Base-by-base conservation (phyloP, 53 echinoderm and acorn worm species). In the Mesocentrotus franciscanus region DNA sequence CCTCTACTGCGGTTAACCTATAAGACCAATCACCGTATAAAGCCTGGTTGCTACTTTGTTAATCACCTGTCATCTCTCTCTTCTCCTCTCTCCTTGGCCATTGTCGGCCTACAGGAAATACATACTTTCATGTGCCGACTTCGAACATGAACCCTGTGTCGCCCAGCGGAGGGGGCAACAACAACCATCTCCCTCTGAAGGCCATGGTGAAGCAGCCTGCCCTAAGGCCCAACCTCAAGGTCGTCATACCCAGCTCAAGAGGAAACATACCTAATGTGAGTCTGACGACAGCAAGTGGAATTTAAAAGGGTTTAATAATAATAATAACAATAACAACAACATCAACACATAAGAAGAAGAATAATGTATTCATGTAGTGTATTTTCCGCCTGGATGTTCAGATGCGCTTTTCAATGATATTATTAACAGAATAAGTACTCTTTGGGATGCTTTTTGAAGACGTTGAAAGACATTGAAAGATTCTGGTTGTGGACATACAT, bases 111-210 rank as follows among this genome's bases (percentile, higher is more conserved):
- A 83, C 98, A 98, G 98, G 98, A 93, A 97, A 97, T 94, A 97
- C 81, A 17, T 98, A 97, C 95, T 95, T 97, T 61, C 95, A 96
- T 90, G 96, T 96, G 87, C 97, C 96, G 18, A 94, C 94, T 92
- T 96, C 96, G 20, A 90, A 91, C 94, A 96, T 95, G 96, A 96
- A 95, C 95, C 98, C 96, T 0, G 92, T 97, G 30, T 97, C 97
- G 58, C 96, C 96, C 22, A 96, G 93, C 75, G 92, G 95, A 61
- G 95, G 95, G 87, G 95, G 97, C 60, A 98, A 96, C 94, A 98
- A 98, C 97, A 98, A 98, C 95, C 97, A 98, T 90, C 95, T 97
- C 60, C 85, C 96, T 72, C 96, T 97, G 92, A 98, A 97, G 89
- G 92, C 93, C 33, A 96, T 96, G 95, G 92, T 94, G 91, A 97